Conservation (phyloP, 1,140 invertebrate species). For the Chlorops oryzae region DNA sequence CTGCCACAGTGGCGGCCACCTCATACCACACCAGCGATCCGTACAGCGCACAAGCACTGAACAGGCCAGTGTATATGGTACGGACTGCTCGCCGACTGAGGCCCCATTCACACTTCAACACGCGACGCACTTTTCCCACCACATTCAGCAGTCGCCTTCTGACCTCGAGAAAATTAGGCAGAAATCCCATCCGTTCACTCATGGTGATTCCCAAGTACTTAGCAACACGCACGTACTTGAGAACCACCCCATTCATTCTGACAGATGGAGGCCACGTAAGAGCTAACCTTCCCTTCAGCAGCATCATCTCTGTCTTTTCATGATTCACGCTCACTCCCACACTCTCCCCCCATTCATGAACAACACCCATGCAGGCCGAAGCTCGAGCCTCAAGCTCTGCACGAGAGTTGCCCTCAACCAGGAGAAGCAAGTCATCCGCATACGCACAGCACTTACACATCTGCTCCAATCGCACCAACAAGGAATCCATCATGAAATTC, state of each 20-base stretch:
- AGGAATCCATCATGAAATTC: constrained; percentile 26
- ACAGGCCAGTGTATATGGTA: constrained; percentile 10
- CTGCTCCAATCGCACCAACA: constrained; percentile 6
- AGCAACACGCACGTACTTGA: neutral
- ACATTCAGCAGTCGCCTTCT: neutral
- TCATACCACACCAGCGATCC: constrained; percentile 2
- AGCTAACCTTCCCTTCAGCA: neutral
- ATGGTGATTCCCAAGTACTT: neutral
- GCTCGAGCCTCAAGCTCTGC: constrained; percentile 8
- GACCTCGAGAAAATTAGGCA: neutral
- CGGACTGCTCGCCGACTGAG: constrained; percentile 7
- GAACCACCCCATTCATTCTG: neutral
- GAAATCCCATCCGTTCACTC: neutral
- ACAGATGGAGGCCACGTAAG: neutral
- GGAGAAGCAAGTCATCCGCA: constrained; percentile 21
- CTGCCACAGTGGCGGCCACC: neutral
- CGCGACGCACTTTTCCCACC: neutral
- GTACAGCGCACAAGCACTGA: constrained; percentile 10
- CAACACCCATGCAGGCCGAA: constrained; percentile 3
- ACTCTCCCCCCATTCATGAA: neutral
- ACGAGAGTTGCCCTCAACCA: constrained; percentile 16
- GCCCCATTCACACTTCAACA: constrained; percentile 9
- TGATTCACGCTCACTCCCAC: constrained; percentile 6
- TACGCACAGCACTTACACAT: constrained; percentile 18
- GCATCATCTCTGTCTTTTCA: constrained; percentile 1